A percentile compares a stretch with the other conserved stretches of the same genome.
phyloP scores from a whole-genome alignment of 2,888 invertebrate genomes.

The Microctonus hyperodae region DNA sequence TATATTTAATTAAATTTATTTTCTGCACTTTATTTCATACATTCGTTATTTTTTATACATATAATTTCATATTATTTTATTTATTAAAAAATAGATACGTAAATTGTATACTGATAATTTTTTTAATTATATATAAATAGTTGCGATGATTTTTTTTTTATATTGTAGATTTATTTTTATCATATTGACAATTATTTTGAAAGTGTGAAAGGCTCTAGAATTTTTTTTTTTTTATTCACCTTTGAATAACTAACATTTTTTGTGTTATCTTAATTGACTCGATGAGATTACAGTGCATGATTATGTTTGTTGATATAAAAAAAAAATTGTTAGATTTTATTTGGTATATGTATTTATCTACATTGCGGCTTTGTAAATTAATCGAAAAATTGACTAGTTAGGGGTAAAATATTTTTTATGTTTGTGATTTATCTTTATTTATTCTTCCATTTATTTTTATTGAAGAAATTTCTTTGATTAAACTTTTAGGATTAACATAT shows the following conservation, averaged over 20 bases:
- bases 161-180: neutral
- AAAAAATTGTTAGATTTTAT: neutral
- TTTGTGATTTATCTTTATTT: too few relatives aligned
- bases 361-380: neutral
- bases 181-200: neutral
- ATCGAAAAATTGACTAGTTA: too few relatives aligned
- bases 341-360: too few relatives aligned
- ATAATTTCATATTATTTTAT: neutral
- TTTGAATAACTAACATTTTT: neutral
- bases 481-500: too few relatives aligned
- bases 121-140: neutral
- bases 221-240: neutral
- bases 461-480: too few relatives aligned
- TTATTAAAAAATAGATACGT: neutral
- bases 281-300: neutral
- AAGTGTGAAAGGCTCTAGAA: neutral
- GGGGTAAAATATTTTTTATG: too few relatives aligned
- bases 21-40: too few relatives aligned
- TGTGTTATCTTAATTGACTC: neutral
- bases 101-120: neutral
- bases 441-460: too few relatives aligned
- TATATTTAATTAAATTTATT: neutral
- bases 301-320: neutral
- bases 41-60: conserved; percentile 10
- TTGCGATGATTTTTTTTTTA: neutral